Percentiles rank a stretch among this genome's conserved stretches.
Conservation (phyloP, 2,888 invertebrate genomes). For the Chironomus riparius region DNA sequence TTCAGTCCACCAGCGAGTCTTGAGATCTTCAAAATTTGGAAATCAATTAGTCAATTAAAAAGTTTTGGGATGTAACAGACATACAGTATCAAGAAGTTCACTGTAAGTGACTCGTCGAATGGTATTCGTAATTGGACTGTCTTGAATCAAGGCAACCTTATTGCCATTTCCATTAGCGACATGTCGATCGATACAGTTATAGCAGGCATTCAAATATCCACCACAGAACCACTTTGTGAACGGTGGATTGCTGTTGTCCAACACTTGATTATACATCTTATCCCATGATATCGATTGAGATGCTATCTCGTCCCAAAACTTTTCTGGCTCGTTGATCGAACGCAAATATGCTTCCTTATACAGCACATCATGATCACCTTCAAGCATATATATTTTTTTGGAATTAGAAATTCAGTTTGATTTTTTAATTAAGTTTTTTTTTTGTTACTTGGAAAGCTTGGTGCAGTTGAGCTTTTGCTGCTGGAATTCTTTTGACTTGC, state of each 20-base stretch:
- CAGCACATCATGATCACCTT: constrained; percentile 15
- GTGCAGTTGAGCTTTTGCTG: background rate
- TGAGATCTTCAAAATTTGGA: constrained; percentile 51
- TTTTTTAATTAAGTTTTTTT: background rate
- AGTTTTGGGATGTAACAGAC: background rate
- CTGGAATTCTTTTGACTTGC: background rate
- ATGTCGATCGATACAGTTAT: constrained; percentile 88
- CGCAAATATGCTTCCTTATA: constrained; percentile 57
- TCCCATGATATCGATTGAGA: constrained; percentile 63
- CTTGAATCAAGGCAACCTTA: constrained; percentile 76
- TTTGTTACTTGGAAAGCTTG: constrained; percentile 2
- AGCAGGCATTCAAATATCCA: constrained; percentile 85
- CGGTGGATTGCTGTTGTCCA: constrained; percentile 60
- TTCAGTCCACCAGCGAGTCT: constrained; percentile 70
- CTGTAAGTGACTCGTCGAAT: constrained; percentile 69
- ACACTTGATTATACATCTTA: constrained; percentile 71
- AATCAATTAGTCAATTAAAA: background rate
- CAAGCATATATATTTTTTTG: background rate
- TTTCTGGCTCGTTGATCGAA: constrained; percentile 68
- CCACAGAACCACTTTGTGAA: constrained; percentile 42
- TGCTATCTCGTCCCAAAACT: constrained; percentile 80
- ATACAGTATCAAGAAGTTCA: constrained; percentile 69
- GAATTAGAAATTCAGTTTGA: no score
- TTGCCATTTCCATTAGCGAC: constrained; percentile 68
- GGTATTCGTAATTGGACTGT: constrained; percentile 77